These are phyloP conservation scores for Tor tambroides DNA, from an alignment of 2,113 vertebrate species.

Conservation along the genomic window DNA sequence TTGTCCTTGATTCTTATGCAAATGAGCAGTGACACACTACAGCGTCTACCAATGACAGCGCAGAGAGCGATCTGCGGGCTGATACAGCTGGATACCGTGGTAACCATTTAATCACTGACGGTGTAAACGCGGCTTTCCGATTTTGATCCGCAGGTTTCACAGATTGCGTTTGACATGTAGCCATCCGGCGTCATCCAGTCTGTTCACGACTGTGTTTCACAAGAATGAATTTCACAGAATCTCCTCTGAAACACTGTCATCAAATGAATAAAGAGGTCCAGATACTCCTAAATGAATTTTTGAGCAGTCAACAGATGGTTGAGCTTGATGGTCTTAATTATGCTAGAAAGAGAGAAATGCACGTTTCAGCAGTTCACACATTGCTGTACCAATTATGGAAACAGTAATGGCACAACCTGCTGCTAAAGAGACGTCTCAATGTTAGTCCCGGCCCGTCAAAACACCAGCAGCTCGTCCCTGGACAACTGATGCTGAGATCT, in stretches of 20 bases:
- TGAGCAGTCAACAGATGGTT: constrained; percentile 26
- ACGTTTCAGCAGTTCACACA: background rate
- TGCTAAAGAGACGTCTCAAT: background rate
- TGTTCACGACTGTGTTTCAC: background rate
- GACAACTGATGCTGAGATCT: background rate
- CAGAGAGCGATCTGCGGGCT: background rate
- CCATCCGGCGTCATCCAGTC: background rate
- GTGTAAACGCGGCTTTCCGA: background rate
- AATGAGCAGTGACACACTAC: background rate
- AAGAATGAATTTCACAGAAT: background rate
- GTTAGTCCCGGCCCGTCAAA: background rate
- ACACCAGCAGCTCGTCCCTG: background rate
- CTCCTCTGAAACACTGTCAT: background rate
- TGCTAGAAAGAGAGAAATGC: background rate
- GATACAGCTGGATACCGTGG: background rate
- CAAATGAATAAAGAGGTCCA: background rate
- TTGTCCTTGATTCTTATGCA: background rate
- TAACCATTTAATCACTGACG: background rate
- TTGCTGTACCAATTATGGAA: background rate
- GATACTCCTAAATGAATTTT: background rate
- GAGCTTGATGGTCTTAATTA: constrained; percentile 23
- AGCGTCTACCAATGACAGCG: background rate
- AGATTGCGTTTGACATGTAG: background rate
- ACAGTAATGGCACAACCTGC: background rate
- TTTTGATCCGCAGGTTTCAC: background rate